These are phyloP conservation scores for Aspidoscelis tigris DNA, from an alignment of 2,113 vertebrate species.

Conservation along the genomic window DNA sequence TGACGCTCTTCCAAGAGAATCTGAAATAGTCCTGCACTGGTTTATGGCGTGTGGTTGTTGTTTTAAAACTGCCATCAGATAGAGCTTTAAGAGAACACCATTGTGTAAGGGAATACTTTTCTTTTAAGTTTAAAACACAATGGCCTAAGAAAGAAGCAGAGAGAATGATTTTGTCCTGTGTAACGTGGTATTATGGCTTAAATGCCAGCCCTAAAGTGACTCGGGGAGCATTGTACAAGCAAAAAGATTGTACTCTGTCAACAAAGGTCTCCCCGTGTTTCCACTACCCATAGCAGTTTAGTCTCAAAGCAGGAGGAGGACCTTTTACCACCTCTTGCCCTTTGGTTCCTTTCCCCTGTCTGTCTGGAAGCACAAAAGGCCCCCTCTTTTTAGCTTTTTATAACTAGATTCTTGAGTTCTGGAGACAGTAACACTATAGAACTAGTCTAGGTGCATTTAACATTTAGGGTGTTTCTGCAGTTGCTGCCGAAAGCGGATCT, in stretches of 20 bases:
- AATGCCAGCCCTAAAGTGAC: no score
- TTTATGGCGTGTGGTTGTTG: background rate
- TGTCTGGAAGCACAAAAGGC: slow-evolving; percentile 74
- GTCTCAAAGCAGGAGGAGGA: slow-evolving; percentile 72
- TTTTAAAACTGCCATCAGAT: background rate
- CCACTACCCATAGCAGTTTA: slow-evolving; percentile 74
- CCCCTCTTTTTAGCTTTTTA: slow-evolving; percentile 74
- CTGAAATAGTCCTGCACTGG: background rate
- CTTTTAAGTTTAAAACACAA: background rate
- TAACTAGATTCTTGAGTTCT: slow-evolving; percentile 65
- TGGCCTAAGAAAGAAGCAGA: background rate
- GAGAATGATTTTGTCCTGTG: background rate
- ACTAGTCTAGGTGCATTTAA: no score
- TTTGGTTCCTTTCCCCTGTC: slow-evolving; percentile 56
- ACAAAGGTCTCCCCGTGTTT: slow-evolving; percentile 60
- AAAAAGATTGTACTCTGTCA: slow-evolving; percentile 68
- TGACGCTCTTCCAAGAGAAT: background rate
- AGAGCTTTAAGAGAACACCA: background rate
- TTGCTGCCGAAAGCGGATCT: no score
- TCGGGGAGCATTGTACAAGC: no score
- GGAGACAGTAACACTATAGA: slow-evolving; percentile 10
- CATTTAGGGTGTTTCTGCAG: no score
- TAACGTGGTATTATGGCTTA: background rate
- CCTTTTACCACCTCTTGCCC: slow-evolving; percentile 73
- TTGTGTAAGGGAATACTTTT: background rate